Evolutionary conservation across 2,113 vertebrate species (phyloP).

Genomic region (Diadophis punctatus): DNA sequence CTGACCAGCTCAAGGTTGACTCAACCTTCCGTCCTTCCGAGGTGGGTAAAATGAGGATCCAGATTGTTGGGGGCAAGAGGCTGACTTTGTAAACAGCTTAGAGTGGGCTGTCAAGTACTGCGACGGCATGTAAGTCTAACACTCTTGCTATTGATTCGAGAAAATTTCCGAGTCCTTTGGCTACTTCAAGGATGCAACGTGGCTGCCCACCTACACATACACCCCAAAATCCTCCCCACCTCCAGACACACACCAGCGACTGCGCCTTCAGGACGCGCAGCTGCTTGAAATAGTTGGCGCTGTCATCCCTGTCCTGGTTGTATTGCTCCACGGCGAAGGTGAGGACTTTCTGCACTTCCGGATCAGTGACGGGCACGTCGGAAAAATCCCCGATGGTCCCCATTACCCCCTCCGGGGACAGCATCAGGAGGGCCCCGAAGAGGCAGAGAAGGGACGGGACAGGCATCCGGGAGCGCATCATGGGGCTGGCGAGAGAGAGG

Average conservation of each 20-base stretch:
- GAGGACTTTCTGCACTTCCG: rapidly evolving
- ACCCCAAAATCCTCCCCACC: too few species aligned
- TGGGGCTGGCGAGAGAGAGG: not conserved
- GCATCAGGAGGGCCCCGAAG: not conserved
- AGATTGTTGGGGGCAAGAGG: too few species aligned
- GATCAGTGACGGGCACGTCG: not conserved
- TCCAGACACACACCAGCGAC: not conserved
- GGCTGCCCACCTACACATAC: too few species aligned
- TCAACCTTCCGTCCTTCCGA: too few species aligned
- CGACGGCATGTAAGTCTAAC: too few species aligned
- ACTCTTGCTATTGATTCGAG: too few species aligned
- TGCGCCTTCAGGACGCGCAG: rapidly evolving
- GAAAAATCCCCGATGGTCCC: rapidly evolving
- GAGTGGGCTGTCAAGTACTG: too few species aligned
- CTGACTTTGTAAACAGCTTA: too few species aligned
- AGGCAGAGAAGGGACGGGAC: rapidly evolving
- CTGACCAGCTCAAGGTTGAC: too few species aligned
- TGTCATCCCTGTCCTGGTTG: not conserved
- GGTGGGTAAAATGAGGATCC: too few species aligned
- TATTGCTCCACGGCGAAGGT: not conserved
- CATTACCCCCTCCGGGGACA: rapidly evolving
- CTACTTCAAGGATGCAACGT: not conserved
- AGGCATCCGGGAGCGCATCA: not conserved
- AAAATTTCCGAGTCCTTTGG: too few species aligned
- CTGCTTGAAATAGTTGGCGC: not conserved